Conservation (phyloP, 2,113 vertebrate species). For the Anhinga anhinga region DNA sequence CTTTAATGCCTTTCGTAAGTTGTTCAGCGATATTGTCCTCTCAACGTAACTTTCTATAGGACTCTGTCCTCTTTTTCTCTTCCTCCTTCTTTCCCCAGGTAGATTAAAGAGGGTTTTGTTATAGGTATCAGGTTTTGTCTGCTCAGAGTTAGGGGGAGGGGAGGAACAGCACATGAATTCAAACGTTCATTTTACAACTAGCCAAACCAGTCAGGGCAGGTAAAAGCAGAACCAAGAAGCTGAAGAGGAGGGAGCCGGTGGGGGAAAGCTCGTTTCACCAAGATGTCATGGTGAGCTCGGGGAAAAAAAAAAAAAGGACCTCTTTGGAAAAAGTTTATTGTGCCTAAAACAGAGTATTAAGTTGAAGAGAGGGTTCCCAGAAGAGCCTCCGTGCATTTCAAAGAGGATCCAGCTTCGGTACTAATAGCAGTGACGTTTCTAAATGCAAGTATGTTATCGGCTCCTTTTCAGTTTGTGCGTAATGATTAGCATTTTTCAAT, state of each 20-base stretch:
- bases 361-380: background rate
- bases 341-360: background rate
- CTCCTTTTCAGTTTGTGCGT: background rate
- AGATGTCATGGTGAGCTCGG: background rate
- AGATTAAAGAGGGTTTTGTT: slow-evolving; percentile 56
- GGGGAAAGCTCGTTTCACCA: background rate
- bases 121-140: slow-evolving; percentile 82
- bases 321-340: background rate
- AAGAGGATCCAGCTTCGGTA: background rate
- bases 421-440: fast-evolving
- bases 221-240: slow-evolving; percentile 71
- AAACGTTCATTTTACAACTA: slow-evolving; percentile 92
- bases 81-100: slow-evolving; percentile 12
- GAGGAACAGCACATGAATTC: slow-evolving; percentile 76
- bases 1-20: background rate
- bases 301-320: background rate
- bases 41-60: background rate
- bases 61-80: background rate
- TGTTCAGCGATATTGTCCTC: background rate
- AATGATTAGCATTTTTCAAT: background rate
- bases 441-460: background rate
- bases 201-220: slow-evolving; percentile 94
- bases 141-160: slow-evolving; percentile 68
- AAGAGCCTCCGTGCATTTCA: background rate
- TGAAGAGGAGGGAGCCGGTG: slow-evolving; percentile 16